Conservation (phyloP, 2,797 vertebrate genomes). For the Phrynocephalus guinanensis region DNA sequence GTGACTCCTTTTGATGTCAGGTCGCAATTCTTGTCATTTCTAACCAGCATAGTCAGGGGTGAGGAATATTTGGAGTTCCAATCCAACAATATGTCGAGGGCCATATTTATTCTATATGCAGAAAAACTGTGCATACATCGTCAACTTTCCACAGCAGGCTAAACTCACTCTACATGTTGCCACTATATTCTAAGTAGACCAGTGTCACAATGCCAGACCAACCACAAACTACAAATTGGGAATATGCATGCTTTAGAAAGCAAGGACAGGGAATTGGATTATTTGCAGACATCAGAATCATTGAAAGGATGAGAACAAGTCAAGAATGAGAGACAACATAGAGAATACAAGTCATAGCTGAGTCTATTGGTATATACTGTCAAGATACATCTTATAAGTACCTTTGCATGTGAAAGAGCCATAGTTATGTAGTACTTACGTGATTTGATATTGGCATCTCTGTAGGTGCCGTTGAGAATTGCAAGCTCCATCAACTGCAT, state of each 20-base stretch:
- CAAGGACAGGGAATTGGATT: not conserved
- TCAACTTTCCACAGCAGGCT: constrained; percentile 14
- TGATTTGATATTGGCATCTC: constrained; percentile 99
- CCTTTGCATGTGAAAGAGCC: not conserved
- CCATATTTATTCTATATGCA: not conserved
- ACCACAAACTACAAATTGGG: not conserved
- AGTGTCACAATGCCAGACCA: not conserved
- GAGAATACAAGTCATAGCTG: not conserved
- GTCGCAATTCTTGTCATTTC: too few species aligned
- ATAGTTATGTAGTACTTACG: constrained; percentile 85
- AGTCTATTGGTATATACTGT: not conserved
- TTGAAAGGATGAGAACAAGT: not conserved
- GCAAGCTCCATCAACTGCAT: constrained; percentile 99
- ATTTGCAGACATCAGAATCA: not conserved
- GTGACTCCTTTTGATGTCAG: too few species aligned
- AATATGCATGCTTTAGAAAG: constrained; percentile 3
- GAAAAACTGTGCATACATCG: not conserved
- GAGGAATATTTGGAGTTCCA: too few species aligned
- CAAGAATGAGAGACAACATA: not conserved
- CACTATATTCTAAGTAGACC: not conserved
- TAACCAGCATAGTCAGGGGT: too few species aligned
- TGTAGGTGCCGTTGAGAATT: constrained; percentile 98
- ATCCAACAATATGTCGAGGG: too few species aligned
- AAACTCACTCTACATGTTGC: not conserved
- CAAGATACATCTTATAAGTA: not conserved